Base-by-base conservation (phyloP, 2,888 invertebrate species). In the Deilephila porcellus region DNA sequence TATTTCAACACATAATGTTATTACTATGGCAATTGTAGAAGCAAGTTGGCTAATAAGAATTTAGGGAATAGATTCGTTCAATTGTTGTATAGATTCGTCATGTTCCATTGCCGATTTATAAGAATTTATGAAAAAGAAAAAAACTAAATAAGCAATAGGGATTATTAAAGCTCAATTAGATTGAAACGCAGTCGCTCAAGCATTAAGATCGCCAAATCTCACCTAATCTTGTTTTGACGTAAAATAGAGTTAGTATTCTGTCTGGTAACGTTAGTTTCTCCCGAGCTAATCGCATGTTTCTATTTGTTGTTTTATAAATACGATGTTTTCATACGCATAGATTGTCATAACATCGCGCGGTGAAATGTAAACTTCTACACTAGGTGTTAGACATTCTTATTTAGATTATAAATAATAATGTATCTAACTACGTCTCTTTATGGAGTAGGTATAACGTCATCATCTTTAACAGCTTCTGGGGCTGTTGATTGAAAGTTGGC, bases 301-400 rank as follows among this genome's bases (percentile, higher is more conserved):
- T 67, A 67, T 67, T 67, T 52, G 52, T 67, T 67, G 67, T 67
- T 67, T 67, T 67, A 67, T 67, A 67, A 67, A 67, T 67, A 67
- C 3, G 20, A 52, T 67, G 67, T 67, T 67, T 52, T 67, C 67
- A 52, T 25, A 25, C 67, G 67, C 67, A 25, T 67, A 67, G 45
- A 25, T 67, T 67, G 52, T 67, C 67, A 67, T 52, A 67, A 67
- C 67, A 67, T 67, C 20, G 20, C 25, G 20, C 56, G 45, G 4
- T 52, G 67, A 37, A 67, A 67, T 67, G 67, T 67, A 67, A 67
- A 67, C 67, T 37, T 56, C 4, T 56, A n/a, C n/a, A 67, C 25
- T 67, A 67, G 67, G 34, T 63, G 62, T 20, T 56, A 45, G 45
- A 45, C 37, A 45, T 67, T 67, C 20, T 45, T 67, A 14, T 45